phyloP scores from a whole-genome alignment of 2,113 vertebrate species.

The Myotis lucifugus region DNA sequence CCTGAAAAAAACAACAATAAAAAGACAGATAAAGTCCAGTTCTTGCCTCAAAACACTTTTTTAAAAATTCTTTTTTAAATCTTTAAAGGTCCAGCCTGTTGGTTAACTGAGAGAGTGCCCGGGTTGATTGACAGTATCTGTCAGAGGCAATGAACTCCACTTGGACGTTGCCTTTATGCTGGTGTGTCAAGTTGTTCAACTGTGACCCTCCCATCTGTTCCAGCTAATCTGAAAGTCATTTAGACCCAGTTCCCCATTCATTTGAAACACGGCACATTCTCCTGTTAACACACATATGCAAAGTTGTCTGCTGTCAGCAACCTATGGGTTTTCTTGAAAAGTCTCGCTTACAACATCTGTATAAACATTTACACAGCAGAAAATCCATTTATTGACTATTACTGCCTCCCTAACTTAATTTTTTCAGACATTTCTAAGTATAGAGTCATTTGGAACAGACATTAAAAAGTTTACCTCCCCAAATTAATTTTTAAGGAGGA shows the following conservation, averaged over 20 bases:
- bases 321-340: constrained; percentile 69
- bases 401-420: constrained; percentile 27
- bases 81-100: constrained; percentile 84
- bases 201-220: constrained; percentile 97
- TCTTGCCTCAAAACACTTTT: constrained; percentile 80
- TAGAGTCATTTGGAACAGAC: not conserved
- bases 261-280: constrained; percentile 85
- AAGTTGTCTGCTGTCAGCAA: constrained; percentile 87
- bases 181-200: constrained; percentile 93
- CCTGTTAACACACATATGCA: constrained; percentile 91
- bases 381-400: constrained; percentile 55
- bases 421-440: constrained; percentile 38
- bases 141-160: constrained; percentile 93
- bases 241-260: constrained; percentile 87
- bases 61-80: constrained; percentile 72
- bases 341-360: constrained; percentile 85
- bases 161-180: constrained; percentile 91
- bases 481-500: constrained; percentile 40
- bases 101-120: constrained; percentile 84
- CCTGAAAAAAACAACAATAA: constrained; percentile 55
- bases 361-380: constrained; percentile 77
- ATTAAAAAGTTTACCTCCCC: not conserved
- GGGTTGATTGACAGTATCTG: constrained; percentile 92
- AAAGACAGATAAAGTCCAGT: constrained; percentile 82
- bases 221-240: constrained; percentile 95